Conservation (phyloP, 1,140 invertebrate genomes). For the Pseudomyrmex flavicornis region DNA sequence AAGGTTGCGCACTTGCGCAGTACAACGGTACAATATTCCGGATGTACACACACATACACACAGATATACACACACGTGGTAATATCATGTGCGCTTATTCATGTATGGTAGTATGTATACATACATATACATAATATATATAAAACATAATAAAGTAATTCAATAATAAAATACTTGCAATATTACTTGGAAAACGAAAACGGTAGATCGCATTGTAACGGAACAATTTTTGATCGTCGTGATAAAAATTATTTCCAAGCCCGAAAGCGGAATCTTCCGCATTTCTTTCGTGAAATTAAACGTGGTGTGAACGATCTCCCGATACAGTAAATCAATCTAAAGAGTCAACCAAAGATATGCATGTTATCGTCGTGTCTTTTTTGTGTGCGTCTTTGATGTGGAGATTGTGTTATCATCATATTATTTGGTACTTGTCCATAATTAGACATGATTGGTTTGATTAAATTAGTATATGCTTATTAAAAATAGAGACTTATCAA, state of each 20-base stretch:
- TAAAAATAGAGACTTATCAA: not conserved
- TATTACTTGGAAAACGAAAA: not conserved
- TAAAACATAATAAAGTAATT: conserved; percentile 9
- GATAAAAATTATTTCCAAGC: conserved; percentile 4
- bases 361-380: not conserved
- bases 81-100: not conserved
- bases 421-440: not conserved
- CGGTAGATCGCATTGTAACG: not conserved
- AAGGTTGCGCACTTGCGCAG: conserved; percentile 20
- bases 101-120: conserved; percentile 5
- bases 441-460: not conserved
- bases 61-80: not conserved
- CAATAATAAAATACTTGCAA: not conserved
- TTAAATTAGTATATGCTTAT: not conserved
- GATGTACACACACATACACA: conserved; percentile 1
- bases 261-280: not conserved
- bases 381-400: not conserved
- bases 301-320: too few species aligned
- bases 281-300: not conserved
- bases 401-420: not conserved
- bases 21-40: conserved; percentile 1
- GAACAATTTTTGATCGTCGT: not conserved
- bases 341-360: too few species aligned
- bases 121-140: not conserved
- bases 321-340: too few species aligned